Conservation (phyloP, 2,888 invertebrate species). For the Luperina testacea region DNA sequence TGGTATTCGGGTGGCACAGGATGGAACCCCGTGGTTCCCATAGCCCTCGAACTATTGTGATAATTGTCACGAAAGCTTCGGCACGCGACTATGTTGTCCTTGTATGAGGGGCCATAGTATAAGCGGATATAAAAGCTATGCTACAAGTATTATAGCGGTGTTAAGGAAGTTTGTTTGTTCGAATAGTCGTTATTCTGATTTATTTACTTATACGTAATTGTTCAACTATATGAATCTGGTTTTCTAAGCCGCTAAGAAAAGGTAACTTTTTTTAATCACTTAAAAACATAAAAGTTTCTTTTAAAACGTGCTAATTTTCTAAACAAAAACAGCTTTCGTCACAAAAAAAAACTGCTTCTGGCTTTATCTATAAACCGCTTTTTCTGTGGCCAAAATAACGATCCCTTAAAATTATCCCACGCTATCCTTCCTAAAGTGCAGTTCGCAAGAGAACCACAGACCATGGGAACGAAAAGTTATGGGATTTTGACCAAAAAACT, state of each 20-base stretch:
- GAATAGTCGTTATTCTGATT: too few species aligned
- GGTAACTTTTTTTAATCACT: background rate
- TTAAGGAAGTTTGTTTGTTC: background rate
- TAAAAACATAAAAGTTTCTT: background rate
- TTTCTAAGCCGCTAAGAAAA: background rate
- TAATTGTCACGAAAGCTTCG: slow-evolving; percentile 65
- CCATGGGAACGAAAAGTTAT: slow-evolving; percentile 61
- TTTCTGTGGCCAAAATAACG: slow-evolving; percentile 46
- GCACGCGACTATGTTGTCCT: slow-evolving; percentile 64
- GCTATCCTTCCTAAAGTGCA: slow-evolving; percentile 50
- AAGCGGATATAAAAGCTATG: slow-evolving; percentile 2
- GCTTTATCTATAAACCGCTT: slow-evolving; percentile 26
- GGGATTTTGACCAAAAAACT: slow-evolving; percentile 40
- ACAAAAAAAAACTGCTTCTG: background rate
- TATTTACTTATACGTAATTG: background rate
- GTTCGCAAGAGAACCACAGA: slow-evolving; percentile 67
- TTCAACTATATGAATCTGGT: background rate
- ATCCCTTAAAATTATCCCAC: slow-evolving; percentile 63
- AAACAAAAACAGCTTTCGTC: background rate
- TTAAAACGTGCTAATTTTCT: background rate
- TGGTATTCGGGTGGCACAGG: slow-evolving; percentile 26
- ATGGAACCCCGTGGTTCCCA: slow-evolving; percentile 29
- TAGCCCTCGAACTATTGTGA: slow-evolving; percentile 51
- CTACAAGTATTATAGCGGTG: background rate
- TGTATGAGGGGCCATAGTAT: slow-evolving; percentile 31